Evolutionary conservation across 37 sponge, comb jelly and placozoan genomes (phyloP).

Genomic region (Cliona cf. orientalis): DNA sequence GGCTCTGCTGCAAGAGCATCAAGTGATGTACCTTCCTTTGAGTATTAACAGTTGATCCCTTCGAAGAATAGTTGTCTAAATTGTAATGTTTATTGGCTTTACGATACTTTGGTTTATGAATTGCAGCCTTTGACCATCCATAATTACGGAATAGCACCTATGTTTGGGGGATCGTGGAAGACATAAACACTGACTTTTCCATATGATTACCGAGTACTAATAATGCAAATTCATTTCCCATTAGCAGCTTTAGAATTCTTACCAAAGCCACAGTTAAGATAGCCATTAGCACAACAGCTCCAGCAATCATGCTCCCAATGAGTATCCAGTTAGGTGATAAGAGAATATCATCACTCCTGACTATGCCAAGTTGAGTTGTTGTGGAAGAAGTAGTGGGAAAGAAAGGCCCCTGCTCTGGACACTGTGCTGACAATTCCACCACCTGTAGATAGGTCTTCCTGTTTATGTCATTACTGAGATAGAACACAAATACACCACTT

Average conservation of each 20-base stretch:
- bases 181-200: neutral
- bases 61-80: slow-evolving; percentile 4
- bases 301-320: neutral
- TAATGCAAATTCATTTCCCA: too few species aligned
- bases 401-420: neutral
- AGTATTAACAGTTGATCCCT: neutral
- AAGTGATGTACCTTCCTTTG: neutral
- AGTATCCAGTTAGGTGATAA: neutral
- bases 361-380: slow-evolving; percentile 1
- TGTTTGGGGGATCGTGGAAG: too few species aligned
- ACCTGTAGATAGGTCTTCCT: neutral
- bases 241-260: neutral
- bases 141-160: neutral
- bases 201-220: neutral
- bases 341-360: neutral
- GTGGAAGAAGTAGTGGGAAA: neutral
- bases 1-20: neutral
- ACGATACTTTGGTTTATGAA: slow-evolving; percentile 2
- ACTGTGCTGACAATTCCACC: neutral
- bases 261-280: neutral
- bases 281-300: neutral
- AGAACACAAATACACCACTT: neutral
- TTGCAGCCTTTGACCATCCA: neutral
- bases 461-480: neutral
- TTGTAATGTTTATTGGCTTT: slow-evolving; percentile 1